Evolutionary conservation across 2,797 vertebrate genomes (phyloP), one percentile per base, ranked within the genome.

Genomic region (Knipowitschia caucasica): DNA sequence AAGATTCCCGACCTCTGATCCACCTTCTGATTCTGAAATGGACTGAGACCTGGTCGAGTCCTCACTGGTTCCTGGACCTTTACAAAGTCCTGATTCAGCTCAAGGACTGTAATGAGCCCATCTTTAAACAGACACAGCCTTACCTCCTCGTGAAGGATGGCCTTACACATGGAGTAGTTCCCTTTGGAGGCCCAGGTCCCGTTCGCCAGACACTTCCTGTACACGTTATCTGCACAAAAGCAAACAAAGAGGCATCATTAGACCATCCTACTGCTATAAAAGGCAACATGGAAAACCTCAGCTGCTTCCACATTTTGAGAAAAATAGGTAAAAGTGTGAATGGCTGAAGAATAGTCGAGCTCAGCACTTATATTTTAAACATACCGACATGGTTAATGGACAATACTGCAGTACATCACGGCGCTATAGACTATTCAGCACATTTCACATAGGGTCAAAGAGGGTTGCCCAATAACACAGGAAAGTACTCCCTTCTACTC

Each of bases 131-230:
- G 36, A 33, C 44, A 3, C 29, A 7, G 17, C 49, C 81, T 79
- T 86, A 98, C 95, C 95, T 95, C 93, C 62, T 93, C 89, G 0
- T 86, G 90, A 72, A 98, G 93, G 67, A 98, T 98, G 85, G 94
- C 93, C 73, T 93, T 93, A 81, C 95, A 98, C 81, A 94, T 93
- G 2, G 95, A 94, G 73, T 98, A 98, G 86, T 98, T 95, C 73
- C 94, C 93, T 5, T 92, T 94, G 2, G 83, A 77, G 0, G 95
- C 94, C 95, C 95, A 98, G 11, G 91, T 97, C 64, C 95, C 95
- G 0, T 98, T 95, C 0, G 86, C 66, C 0, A 94, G 90, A 56
- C 95, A 98, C 35, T 93, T 90, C 68, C 94, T 89, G 74, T 94
- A 98, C 61, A 95, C 95, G 1, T 92, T 95, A 64, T 94, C 95